Evolutionary conservation across 2,113 vertebrate genomes (phyloP), one percentile per base, ranked within the genome.

Genomic region (Mugil cephalus): DNA sequence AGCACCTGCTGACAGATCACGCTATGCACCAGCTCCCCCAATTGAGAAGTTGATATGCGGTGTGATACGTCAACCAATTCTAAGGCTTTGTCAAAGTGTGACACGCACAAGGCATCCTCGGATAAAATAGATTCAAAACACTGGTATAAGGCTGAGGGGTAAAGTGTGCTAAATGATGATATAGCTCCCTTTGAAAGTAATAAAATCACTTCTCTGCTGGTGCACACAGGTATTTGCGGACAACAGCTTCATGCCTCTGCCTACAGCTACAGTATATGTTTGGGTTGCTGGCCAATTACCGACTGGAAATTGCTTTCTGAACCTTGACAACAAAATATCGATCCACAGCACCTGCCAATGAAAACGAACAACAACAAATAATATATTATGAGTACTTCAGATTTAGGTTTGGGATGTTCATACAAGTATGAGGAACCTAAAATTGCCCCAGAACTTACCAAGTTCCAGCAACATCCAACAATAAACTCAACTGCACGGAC

Each of bases 1-100:
- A 79, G 83, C 85, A 86, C 86, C 89, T 88, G 87, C 88, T 90
- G 89, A 90, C 91, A 88, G 87, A 89, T 88, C 85, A 79, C 59
- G 76, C 85, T 68, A 90, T 80, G 90, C 89, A 78, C 82, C 74
- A 40, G 72, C 82, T 87, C 62, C 80, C 86, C 80, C 80, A 85
- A 90, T 86, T 81, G 89, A 87, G 84, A 72, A 87, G 82, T 82
- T 87, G 83, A 88, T 86, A 77, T 74, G 83, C 59, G 8, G 51
- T 86, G 85, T 84, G 88, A 89, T 88, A 84, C 89, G 86, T 91
- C 86, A 87, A 82, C 79, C 61, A 58, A 73, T 53, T 46, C 74
- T 61, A 74, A 79, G 67, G 82, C 73, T 85, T 82, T 86, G 85
- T 89, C 85, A 87, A 80, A 69, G 69, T 77, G 85, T 82, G 75